Percentiles rank a stretch among this genome's conserved stretches.
These are phyloP conservation scores for Leptinotarsa defecta DNA, from an alignment of 1,140 invertebrate genomes.

Conservation along the genomic window DNA sequence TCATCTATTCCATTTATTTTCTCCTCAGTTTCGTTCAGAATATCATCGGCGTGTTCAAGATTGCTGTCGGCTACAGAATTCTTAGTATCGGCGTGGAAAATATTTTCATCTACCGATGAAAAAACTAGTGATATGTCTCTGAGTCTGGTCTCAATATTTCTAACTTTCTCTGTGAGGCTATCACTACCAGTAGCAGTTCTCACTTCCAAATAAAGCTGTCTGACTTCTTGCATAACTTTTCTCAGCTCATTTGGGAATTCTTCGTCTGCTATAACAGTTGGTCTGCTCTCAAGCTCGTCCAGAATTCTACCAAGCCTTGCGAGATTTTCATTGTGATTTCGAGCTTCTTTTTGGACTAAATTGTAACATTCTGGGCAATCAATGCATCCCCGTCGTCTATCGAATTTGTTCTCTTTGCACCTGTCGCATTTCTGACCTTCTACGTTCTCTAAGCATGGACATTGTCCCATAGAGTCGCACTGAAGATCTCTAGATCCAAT, in stretches of 20 bases:
- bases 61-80: constrained; percentile 35
- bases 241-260: constrained; percentile 74
- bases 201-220: constrained; percentile 53
- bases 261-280: constrained; percentile 71
- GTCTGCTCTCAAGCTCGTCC: constrained; percentile 52
- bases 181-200: constrained; percentile 53
- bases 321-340: constrained; percentile 74
- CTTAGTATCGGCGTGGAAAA: constrained; percentile 39
- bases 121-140: constrained; percentile 59
- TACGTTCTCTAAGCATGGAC: constrained; percentile 88
- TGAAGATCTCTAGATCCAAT: constrained; percentile 85
- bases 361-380: constrained; percentile 94
- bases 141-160: constrained; percentile 63
- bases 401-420: constrained; percentile 91
- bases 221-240: constrained; percentile 74
- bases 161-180: constrained; percentile 63
- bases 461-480: constrained; percentile 83
- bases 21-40: constrained; percentile 35
- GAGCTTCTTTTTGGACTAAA: constrained; percentile 85
- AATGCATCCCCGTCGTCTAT: constrained; percentile 81
- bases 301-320: constrained; percentile 61
- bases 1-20: constrained; percentile 68
- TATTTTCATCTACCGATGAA: constrained; percentile 50
- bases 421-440: constrained; percentile 87
- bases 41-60: constrained; percentile 41